Evolutionary conservation across 1,140 invertebrate species (phyloP).

Genomic region (Drosophila quadrilineata): DNA sequence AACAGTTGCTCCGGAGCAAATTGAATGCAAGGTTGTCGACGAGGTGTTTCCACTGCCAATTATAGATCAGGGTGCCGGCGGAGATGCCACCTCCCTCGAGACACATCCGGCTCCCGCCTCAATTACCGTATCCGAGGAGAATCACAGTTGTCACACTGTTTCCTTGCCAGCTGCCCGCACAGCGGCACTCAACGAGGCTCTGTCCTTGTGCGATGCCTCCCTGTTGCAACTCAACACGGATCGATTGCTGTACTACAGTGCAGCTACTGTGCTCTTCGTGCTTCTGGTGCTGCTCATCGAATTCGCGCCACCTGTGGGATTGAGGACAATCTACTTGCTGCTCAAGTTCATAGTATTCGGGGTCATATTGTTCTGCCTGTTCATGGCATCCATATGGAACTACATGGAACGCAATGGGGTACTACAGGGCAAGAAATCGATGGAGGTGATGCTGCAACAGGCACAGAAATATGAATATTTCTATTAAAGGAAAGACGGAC

Average conservation of each 20-base stretch:
- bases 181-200: slow-evolving; percentile 83
- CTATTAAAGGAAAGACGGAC: slow-evolving; percentile 27
- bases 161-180: slow-evolving; percentile 48
- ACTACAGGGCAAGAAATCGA: slow-evolving; percentile 85
- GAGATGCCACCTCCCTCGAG: slow-evolving; percentile 1
- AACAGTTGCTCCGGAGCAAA: background rate
- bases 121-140: background rate
- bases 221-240: slow-evolving; percentile 83
- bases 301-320: slow-evolving; percentile 77
- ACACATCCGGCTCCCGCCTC: background rate
- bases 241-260: slow-evolving; percentile 84
- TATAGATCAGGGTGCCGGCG: slow-evolving; percentile 9
- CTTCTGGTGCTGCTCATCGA: slow-evolving; percentile 80
- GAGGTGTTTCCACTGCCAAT: background rate
- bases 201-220: slow-evolving; percentile 85
- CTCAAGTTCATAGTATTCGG: slow-evolving; percentile 85
- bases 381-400: slow-evolving; percentile 91
- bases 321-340: slow-evolving; percentile 82
- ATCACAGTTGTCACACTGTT: slow-evolving; percentile 1
- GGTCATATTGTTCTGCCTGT: slow-evolving; percentile 86
- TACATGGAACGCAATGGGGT: slow-evolving; percentile 89
- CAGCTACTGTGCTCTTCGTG: slow-evolving; percentile 82
- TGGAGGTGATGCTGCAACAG: slow-evolving; percentile 83
- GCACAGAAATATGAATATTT: slow-evolving; percentile 70
- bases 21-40: slow-evolving; percentile 13